Base-by-base conservation (phyloP, 1,140 invertebrate genomes). In the Sinonovacula constricta region DNA sequence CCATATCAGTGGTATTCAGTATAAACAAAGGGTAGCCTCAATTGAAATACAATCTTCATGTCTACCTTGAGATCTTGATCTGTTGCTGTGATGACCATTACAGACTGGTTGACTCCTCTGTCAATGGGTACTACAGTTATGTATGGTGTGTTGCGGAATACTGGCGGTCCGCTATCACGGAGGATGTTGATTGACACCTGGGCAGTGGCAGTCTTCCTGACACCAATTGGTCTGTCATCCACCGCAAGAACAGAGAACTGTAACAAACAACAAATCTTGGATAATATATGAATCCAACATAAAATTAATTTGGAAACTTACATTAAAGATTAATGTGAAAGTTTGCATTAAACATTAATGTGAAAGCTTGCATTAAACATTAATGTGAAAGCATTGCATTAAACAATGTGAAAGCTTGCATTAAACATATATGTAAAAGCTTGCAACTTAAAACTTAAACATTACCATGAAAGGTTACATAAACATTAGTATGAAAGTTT, bases 91-190 rank as follows among this genome's bases (percentile, higher is more conserved):
- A 85, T 82, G 15, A n/a, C 68, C 26, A 62, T 82, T 18, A 86
- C 60, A 14, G 71, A 45, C 24, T 22, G 18, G 57, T 83, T 83
- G 28, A 87, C 74, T 12, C 56, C 22, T 53, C 80, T 75, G 69
- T 74, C 81, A 45, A 85, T 77, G 15, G 75, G 70, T 26, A 87
- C 79, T 26, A 62, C 53, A 3, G 68, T 70, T 4, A n/a, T 57
- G 67, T 87, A 87, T n/a, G 86, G 83, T 3, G 78, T 82, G 67
- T 84, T 78, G 12, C 59, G 14, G 71, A 87, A 87, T 2, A 65
- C 33, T 31, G 86, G 86, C 15, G 86, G 85, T 5, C 63, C 80
- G 39, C 71, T 80, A 56, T 79, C 80, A 1, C 75, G 26, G 18
- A 67, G 69, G 1, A 85, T 67, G 7, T 14, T 80, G 26, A 85